phyloP scores from a whole-genome alignment of 2,113 vertebrate genomes.

The Puma concolor region DNA sequence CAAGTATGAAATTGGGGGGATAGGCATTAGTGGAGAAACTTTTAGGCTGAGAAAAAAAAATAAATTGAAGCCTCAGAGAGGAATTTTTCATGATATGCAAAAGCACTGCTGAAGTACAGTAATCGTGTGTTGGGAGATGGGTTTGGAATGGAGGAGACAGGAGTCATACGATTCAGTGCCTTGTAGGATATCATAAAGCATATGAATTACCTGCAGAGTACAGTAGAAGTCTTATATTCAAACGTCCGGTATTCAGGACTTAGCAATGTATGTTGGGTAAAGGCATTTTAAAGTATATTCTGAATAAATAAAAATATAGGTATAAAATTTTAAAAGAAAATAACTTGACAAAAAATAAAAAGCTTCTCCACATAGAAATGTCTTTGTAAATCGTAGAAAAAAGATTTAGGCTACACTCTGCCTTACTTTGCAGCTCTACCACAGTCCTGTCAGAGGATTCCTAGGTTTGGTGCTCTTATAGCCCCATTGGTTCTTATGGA shows the following conservation, averaged over 20 bases:
- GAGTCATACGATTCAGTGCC: neutral
- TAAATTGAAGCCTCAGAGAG: neutral
- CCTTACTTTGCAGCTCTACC: constrained; percentile 33
- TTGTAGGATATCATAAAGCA: neutral
- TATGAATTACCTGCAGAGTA: neutral
- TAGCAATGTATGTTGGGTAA: neutral
- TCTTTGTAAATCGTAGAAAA: constrained; percentile 54
- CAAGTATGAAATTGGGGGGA: neutral
- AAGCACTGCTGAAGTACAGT: neutral
- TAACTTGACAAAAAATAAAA: neutral
- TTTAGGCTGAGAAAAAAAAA: neutral
- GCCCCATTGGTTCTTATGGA: constrained; percentile 69
- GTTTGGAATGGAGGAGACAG: neutral
- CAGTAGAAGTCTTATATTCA: neutral
- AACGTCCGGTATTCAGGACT: neutral
- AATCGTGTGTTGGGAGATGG: neutral
- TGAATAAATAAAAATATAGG: neutral
- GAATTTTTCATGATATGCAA: neutral
- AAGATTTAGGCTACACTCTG: constrained; percentile 38
- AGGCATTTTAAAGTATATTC: neutral
- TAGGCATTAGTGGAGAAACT: neutral
- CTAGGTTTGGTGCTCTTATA: constrained; percentile 26
- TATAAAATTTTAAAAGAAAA: neutral
- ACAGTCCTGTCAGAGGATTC: constrained; percentile 60
- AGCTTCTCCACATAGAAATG: neutral